Conservation (phyloP, 1,140 invertebrate genomes). For the Saccostrea glomerata region DNA sequence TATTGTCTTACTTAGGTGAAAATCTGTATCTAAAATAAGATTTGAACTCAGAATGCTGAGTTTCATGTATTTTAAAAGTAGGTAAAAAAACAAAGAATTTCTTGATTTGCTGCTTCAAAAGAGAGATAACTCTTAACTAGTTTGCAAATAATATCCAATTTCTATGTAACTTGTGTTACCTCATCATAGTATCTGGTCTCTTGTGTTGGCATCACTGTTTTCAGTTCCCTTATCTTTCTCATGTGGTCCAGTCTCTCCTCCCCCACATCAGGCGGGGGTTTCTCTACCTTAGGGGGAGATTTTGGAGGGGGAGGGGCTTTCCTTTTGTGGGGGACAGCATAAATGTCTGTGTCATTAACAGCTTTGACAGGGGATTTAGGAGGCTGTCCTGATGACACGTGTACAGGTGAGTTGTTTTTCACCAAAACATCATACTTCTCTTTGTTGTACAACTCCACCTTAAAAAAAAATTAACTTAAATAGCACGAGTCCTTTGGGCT, state of each 20-base stretch:
- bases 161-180: slow-evolving; percentile 49
- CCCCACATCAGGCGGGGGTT: slow-evolving; percentile 58
- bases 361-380: background rate
- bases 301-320: slow-evolving; percentile 29
- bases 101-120: too few species aligned
- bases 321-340: slow-evolving; percentile 6
- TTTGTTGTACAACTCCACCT: slow-evolving; percentile 59
- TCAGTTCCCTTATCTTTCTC: slow-evolving; percentile 67
- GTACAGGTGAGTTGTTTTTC: slow-evolving; percentile 44
- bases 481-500: too few species aligned
- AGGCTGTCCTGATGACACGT: background rate
- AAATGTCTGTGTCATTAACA: background rate
- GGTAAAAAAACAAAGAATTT: too few species aligned
- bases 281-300: background rate
- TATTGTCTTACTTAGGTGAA: too few species aligned
- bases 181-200: slow-evolving; percentile 67
- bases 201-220: slow-evolving; percentile 59
- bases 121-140: too few species aligned
- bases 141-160: too few species aligned
- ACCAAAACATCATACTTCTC: slow-evolving; percentile 51
- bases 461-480: slow-evolving; percentile 1
- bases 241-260: slow-evolving; percentile 70
- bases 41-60: too few species aligned
- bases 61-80: too few species aligned
- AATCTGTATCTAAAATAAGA: too few species aligned